phyloP scores from a whole-genome alignment of 2,113 vertebrate genomes.

The Trematomus loennbergii region DNA sequence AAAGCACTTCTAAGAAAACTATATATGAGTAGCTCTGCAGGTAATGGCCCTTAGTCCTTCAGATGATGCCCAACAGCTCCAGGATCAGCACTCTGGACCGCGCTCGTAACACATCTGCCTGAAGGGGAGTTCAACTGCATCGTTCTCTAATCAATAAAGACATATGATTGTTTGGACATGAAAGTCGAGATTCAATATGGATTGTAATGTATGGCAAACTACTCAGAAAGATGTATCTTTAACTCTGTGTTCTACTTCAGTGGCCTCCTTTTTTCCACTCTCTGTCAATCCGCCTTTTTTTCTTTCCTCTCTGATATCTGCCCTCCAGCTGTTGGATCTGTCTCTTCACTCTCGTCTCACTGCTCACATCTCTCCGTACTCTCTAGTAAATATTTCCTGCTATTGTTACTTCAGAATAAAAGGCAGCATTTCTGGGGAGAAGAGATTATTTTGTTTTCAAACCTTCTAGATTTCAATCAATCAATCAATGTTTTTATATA shows the following conservation, averaged over 20 bases:
- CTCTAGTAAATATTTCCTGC: background rate
- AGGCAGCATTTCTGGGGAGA: too few relatives aligned
- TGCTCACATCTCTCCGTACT: background rate
- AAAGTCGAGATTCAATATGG: background rate
- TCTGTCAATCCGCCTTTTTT: background rate
- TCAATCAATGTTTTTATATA: too few relatives aligned
- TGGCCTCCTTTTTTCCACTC: slow-evolving; percentile 19
- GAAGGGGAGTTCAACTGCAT: too few relatives aligned
- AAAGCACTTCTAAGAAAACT: background rate
- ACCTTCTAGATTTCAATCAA: too few relatives aligned
- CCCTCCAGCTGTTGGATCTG: slow-evolving; percentile 27
- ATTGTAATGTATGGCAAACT: background rate
- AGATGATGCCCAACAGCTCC: background rate
- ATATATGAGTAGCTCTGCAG: background rate
- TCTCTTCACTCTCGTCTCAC: background rate
- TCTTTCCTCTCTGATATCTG: slow-evolving; percentile 3
- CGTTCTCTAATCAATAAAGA: too few relatives aligned
- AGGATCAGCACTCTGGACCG: slow-evolving; percentile 6
- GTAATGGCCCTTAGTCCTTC: background rate
- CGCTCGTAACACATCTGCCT: background rate
- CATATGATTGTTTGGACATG: background rate
- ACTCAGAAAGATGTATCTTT: background rate
- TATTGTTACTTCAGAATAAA: background rate
- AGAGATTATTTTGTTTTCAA: background rate
- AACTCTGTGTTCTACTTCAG: background rate